Base-by-base conservation (phyloP, 2,888 invertebrate genomes). In the Frankliniella fusca region DNA sequence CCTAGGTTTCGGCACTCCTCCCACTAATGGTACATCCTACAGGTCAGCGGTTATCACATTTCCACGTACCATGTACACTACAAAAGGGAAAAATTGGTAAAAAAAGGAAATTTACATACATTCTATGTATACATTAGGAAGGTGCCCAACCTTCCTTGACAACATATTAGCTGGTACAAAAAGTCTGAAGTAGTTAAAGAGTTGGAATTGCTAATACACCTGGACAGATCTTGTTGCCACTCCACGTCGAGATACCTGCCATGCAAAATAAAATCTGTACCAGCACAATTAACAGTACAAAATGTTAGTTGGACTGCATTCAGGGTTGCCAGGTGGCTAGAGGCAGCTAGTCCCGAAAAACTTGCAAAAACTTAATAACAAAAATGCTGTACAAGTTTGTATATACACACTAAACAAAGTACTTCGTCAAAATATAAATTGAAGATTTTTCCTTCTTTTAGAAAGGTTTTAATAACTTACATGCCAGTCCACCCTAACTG, bases 331-430 rank as follows among this genome's bases (percentile, higher is more conserved):
- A 76, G 70, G 70, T 76, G 70, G 70, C 27, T 5, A 76, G 70
- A 76, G 70, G 70, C 70, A 76, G 70, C 70, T 76, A 76, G 70
- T 76, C 70, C 70, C 70, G 27, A 76, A 76, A 76, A 76, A 76
- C 70, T 76, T 76, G 70, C 70, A 76, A 76, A 76, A 76, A 76
- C 70, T 76, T 76, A 76, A 76, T 76, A 76, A 76, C 70, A 76
- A 76, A 76, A 76, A 76, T 76, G 70, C 70, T 76, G 70, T 76
- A 76, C 70, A 76, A 76, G 70, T 76, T 76, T 27, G 70, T 76
- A 76, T 76, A 76, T 76, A 76, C 70, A 76, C 70, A 76, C 70
- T 76, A 76, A 76, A 76, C 70, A 76, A 76, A 76, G 70, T 76
- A 76, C 70, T 76, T 76, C 70, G 70, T 76, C 70, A 76, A 76